Evolutionary conservation across 2,113 vertebrate genomes (phyloP).

Genomic region (Tachysurus vachellii): DNA sequence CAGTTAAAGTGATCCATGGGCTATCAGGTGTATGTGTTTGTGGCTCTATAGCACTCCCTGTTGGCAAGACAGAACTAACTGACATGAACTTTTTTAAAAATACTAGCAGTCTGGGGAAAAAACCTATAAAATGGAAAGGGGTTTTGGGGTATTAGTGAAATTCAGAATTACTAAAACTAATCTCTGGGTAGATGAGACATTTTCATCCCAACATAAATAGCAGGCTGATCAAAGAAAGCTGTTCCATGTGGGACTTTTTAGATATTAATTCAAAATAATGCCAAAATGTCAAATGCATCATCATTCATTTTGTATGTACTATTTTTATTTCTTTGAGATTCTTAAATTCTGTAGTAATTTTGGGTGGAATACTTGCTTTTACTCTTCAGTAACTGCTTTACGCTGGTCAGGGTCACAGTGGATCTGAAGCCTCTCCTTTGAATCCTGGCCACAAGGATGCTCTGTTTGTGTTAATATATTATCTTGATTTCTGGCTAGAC

Average conservation of each 20-base stretch:
- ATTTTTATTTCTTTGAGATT: not conserved
- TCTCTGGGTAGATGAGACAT: not conserved
- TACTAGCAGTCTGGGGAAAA: not conserved
- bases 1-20: not conserved
- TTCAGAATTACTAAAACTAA: not conserved
- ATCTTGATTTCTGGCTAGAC: not conserved
- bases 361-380: not conserved
- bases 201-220: not conserved
- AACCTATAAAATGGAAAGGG: not conserved
- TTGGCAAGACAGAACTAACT: not conserved
- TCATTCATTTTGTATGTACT: not conserved
- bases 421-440: not conserved
- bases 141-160: not conserved
- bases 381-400: not conserved
- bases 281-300: not conserved
- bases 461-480: not conserved
- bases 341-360: not conserved
- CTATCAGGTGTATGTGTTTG: not conserved
- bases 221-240: not conserved
- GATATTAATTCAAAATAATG: not conserved
- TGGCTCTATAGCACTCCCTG: constrained; percentile 6
- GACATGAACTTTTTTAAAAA: not conserved
- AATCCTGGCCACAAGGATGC: not conserved
- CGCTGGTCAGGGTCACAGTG: not conserved
- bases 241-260: not conserved